These are phyloP conservation scores for Hoplostethus mediterraneus DNA, from an alignment of 2,797 vertebrate genomes.

Conservation along the genomic window DNA sequence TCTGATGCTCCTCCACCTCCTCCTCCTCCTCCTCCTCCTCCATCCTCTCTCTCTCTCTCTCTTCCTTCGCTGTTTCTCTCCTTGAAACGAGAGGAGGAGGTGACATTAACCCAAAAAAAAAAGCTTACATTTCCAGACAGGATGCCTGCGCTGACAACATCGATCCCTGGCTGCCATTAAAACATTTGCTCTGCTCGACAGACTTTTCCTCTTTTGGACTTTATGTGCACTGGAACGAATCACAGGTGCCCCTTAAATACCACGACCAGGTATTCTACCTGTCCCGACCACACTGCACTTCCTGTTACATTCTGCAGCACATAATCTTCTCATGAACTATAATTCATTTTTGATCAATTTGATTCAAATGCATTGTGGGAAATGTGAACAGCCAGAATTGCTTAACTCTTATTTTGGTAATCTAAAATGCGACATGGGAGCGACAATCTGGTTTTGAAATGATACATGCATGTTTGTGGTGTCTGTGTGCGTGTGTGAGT, in stretches of 20 bases:
- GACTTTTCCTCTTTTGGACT: constrained; percentile 80
- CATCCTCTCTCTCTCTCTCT: constrained; percentile 12
- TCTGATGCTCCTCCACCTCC: constrained; percentile 47
- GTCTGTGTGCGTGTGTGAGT: neutral
- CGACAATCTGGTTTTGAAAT: constrained; percentile 35
- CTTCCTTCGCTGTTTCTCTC: constrained; percentile 17
- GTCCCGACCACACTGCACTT: constrained; percentile 24
- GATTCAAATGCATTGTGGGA: constrained; percentile 51
- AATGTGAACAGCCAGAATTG: constrained; percentile 38
- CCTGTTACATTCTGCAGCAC: constrained; percentile 16
- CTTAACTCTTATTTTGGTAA: constrained; percentile 42
- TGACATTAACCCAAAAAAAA: constrained; percentile 69
- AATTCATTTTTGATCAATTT: constrained; percentile 56
- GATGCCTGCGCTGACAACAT: constrained; percentile 83
- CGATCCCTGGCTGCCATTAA: constrained; percentile 86
- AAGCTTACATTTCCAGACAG: constrained; percentile 83
- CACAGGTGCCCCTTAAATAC: constrained; percentile 81
- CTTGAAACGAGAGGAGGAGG: constrained; percentile 66
- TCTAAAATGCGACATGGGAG: constrained; percentile 52
- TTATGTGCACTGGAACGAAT: constrained; percentile 75
- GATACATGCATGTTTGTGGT: constrained; percentile 30
- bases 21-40: neutral
- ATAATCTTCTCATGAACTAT: constrained; percentile 14
- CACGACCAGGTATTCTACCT: constrained; percentile 55
- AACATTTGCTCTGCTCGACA: constrained; percentile 87